Conservation (phyloP, 1,140 invertebrate genomes). For the Colletes gigas region DNA sequence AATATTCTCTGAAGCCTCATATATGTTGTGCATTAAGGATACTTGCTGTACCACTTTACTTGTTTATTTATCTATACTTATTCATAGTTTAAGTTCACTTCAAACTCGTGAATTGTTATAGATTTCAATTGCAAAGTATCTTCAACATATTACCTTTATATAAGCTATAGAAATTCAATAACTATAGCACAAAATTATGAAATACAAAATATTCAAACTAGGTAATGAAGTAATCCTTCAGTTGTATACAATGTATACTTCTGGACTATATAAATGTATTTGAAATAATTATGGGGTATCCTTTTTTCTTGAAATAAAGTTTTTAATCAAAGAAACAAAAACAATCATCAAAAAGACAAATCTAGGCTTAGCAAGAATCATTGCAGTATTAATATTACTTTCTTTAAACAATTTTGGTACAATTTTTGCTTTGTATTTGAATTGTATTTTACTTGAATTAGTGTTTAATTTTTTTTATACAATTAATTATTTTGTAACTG, state of each 20-base stretch:
- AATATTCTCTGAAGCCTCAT: not conserved
- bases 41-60: not conserved
- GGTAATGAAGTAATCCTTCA: not conserved
- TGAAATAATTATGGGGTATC: not conserved
- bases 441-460: too few relatives aligned
- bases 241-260: not conserved
- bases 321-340: not conserved
- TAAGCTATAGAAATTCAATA: not conserved
- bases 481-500: too few relatives aligned
- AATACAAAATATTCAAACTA: not conserved
- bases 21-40: slow-evolving; percentile 4
- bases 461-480: too few relatives aligned
- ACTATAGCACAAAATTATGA: not conserved
- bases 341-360: not conserved
- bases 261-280: not conserved
- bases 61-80: slow-evolving; percentile 4
- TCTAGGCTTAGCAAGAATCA: not conserved
- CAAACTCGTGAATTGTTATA: not conserved
- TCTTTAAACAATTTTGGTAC: too few relatives aligned
- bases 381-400: too few relatives aligned
- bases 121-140: not conserved
- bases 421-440: too few relatives aligned
- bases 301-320: not conserved
- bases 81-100: not conserved
- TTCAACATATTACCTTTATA: not conserved